Percentiles rank a stretch among this genome's conserved stretches.
Conservation (phyloP, 2,113 vertebrate genomes). For the Nycticorax nycticorax region DNA sequence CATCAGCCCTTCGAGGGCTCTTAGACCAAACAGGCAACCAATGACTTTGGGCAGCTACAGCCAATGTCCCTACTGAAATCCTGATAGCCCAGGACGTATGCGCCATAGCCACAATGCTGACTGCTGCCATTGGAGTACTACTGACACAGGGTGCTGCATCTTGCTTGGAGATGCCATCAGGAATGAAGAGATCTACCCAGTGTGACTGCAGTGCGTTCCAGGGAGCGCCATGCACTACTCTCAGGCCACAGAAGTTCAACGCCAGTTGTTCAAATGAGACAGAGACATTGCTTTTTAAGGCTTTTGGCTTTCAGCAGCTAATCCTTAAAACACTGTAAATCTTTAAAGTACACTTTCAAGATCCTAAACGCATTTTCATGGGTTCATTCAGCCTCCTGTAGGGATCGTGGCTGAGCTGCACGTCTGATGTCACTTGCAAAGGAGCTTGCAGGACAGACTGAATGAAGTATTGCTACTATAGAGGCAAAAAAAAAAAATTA, state of each 20-base stretch:
- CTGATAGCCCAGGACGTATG: rapidly evolving
- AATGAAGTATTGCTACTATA: not conserved
- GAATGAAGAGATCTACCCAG: not conserved
- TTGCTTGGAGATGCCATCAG: not conserved
- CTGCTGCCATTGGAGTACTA: not conserved
- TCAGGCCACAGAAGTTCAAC: not conserved
- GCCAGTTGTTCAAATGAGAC: not conserved
- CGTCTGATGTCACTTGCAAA: not conserved
- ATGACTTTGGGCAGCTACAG: not conserved
- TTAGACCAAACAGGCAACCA: not conserved
- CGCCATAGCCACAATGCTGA: not conserved
- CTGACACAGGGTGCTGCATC: not conserved
- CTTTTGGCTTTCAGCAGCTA: not conserved
- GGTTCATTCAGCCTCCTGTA: not conserved
- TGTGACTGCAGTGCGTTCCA: not conserved
- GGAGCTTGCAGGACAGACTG: not conserved
- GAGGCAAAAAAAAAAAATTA: not conserved
- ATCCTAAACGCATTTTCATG: not conserved
- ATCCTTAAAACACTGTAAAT: not conserved
- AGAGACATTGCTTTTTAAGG: not conserved
- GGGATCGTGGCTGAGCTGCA: not conserved
- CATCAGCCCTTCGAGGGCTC: not conserved
- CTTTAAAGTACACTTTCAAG: not conserved
- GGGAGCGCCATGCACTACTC: not conserved
- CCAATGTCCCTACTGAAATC: not conserved